These are phyloP conservation scores for Rhipidura dahli DNA, from an alignment of 2,113 vertebrate genomes.

Conservation along the genomic window DNA sequence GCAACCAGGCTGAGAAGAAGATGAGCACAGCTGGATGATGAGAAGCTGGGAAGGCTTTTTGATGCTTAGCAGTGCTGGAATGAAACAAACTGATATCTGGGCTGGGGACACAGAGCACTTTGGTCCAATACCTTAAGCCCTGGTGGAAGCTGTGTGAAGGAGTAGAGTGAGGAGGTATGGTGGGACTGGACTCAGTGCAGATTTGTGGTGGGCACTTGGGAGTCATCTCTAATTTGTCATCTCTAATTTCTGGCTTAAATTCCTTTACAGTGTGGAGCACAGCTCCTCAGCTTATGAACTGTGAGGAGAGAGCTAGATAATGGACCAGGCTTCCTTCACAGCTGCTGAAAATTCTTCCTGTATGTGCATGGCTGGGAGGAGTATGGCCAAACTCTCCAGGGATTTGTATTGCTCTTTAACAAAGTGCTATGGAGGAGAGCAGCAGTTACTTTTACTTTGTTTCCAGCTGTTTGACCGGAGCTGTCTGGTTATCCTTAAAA, in stretches of 20 bases:
- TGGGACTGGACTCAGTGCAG: background rate
- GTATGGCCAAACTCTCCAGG: background rate
- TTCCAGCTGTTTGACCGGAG: background rate
- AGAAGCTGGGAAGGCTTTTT: background rate
- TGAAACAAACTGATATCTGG: background rate
- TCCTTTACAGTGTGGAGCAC: background rate
- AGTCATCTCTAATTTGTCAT: background rate
- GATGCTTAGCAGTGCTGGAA: background rate
- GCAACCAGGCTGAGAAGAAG: background rate
- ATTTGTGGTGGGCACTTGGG: background rate
- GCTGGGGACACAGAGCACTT: background rate
- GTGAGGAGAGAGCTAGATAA: background rate
- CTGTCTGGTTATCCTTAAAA: background rate
- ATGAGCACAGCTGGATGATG: background rate
- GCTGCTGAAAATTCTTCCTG: background rate
- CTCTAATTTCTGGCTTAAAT: background rate
- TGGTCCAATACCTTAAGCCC: background rate
- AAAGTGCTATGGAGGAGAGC: background rate
- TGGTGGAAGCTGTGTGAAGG: background rate
- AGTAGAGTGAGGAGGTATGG: background rate
- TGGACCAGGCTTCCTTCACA: background rate
- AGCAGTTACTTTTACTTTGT: background rate
- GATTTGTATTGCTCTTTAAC: background rate
- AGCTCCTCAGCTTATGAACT: background rate
- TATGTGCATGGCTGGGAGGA: accelerated